These are phyloP conservation scores for Rutpela maculata DNA, from an alignment of 2,888 invertebrate genomes.

Conservation along the genomic window DNA sequence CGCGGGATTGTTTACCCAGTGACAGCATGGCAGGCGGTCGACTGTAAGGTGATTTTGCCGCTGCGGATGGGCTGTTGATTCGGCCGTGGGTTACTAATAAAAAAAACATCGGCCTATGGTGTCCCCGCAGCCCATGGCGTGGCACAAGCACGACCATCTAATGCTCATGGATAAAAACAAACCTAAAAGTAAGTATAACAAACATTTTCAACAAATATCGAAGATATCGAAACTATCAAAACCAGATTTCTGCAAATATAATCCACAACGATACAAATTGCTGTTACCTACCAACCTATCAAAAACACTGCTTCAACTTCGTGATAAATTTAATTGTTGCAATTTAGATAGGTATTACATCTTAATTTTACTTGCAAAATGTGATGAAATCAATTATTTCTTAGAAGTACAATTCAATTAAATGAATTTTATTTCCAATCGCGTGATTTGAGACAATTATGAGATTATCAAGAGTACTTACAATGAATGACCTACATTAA, in stretches of 20 bases:
- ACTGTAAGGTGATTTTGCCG: conserved; percentile 40
- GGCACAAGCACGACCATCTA: conserved; percentile 86
- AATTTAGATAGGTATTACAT: background rate
- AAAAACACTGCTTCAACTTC: background rate
- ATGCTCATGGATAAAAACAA: conserved; percentile 84
- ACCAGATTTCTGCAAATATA: background rate
- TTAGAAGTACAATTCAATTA: background rate
- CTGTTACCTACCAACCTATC: background rate
- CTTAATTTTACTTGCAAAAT: background rate
- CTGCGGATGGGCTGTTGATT: conserved; percentile 50
- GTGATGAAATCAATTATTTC: background rate
- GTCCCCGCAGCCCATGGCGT: conserved; percentile 80
- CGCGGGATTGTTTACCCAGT: conserved; percentile 74
- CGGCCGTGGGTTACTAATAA: conserved; percentile 48
- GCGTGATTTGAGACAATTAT: too few relatives aligned
- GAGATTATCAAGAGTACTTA: too few relatives aligned
- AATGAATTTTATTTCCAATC: background rate
- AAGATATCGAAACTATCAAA: background rate
- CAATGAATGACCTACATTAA: too few relatives aligned
- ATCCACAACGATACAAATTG: background rate
- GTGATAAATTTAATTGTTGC: background rate
- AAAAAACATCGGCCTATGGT: conserved; percentile 59
- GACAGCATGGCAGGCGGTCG: conserved; percentile 70
- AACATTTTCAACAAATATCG: conserved; percentile 13
- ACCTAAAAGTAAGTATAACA: conserved; percentile 79